These are phyloP conservation scores for Drosophila biarmipes DNA, from an alignment of 1,140 invertebrate genomes.

Conservation along the genomic window DNA sequence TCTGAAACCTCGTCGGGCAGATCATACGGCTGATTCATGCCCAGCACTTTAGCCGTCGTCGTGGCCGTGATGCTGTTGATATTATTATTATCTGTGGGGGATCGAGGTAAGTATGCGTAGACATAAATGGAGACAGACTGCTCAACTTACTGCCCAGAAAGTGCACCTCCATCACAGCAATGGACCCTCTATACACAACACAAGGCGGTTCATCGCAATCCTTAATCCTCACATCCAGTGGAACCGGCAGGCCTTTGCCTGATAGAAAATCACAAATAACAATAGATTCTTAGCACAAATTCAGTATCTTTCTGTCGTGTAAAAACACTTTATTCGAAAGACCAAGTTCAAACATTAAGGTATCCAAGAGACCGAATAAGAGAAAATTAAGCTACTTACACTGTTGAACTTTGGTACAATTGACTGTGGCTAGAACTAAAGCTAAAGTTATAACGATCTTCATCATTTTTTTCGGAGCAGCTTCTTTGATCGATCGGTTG, in stretches of 20 bases:
- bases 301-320: too few relatives aligned
- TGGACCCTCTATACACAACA: constrained; percentile 64
- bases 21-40: constrained; percentile 62
- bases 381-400: constrained; percentile 50
- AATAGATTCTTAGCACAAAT: constrained; percentile 34
- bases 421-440: constrained; percentile 16
- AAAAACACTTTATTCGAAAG: too few relatives aligned
- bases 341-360: neutral
- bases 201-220: constrained; percentile 70
- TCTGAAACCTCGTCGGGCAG: constrained; percentile 69
- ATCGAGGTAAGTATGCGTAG: neutral
- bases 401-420: constrained; percentile 43
- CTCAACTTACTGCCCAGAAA: constrained; percentile 70
- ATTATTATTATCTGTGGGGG: constrained; percentile 57
- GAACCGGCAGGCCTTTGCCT: constrained; percentile 66
- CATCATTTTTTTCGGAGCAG: constrained; percentile 34
- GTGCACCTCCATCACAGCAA: constrained; percentile 66
- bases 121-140: neutral
- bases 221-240: constrained; percentile 57
- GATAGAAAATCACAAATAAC: neutral
- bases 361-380: neutral
- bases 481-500: constrained; percentile 5
- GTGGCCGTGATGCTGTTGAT: constrained; percentile 49
- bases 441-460: constrained; percentile 44
- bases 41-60: constrained; percentile 63